Base-by-base conservation (phyloP, 2,888 invertebrate genomes). In the Drosophila koepferae region DNA sequence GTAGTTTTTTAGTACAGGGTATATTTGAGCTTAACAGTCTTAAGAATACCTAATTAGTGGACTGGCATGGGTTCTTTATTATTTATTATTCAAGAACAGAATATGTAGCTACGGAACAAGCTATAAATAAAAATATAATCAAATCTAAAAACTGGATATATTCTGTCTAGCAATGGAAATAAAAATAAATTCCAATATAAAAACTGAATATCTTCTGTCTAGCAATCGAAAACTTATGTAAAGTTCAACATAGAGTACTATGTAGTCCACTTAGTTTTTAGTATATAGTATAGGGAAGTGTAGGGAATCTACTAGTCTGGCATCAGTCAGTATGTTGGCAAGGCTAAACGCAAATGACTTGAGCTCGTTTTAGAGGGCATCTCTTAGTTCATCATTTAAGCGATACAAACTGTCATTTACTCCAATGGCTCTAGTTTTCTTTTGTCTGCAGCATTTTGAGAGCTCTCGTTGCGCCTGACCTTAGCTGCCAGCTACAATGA, bases 391-490 rank as follows among this genome's bases (percentile, higher is more conserved):
- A n/a, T 4, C 12, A 48, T 14, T 28, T 55, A 63, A 36, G 43
- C n/a, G 6, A 18, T 1, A 2, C 18, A 0, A 20, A 16, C 10
- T 16, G 34, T 5, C 2, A 9, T 18, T 44, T 34, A 16, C 49
- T n/a, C 31, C 34, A 63, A 63, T 64, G 43, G 46, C 59, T 64
- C 69, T 62, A 62, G 53, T 63, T 73, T 85, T 61, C 41, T 63
- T 75, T 80, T 66, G 58, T 68, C 43, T 28, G 63, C 63, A 46
- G 38, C 23, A 59, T 31, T 63, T 49, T 55, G 38, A 62, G 54
- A 67, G 69, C 58, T 74, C 55, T 53, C 61, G 63, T 56, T 54
- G 53, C 20, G 34, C 16, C 36, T 73, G 86, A 82, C 82, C 82
- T 82, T 80, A 80, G 59, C 49, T 63, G 77, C 53, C 59, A 60